Conservation (phyloP, 1,140 invertebrate genomes). For the Protaetia brevitarsis region DNA sequence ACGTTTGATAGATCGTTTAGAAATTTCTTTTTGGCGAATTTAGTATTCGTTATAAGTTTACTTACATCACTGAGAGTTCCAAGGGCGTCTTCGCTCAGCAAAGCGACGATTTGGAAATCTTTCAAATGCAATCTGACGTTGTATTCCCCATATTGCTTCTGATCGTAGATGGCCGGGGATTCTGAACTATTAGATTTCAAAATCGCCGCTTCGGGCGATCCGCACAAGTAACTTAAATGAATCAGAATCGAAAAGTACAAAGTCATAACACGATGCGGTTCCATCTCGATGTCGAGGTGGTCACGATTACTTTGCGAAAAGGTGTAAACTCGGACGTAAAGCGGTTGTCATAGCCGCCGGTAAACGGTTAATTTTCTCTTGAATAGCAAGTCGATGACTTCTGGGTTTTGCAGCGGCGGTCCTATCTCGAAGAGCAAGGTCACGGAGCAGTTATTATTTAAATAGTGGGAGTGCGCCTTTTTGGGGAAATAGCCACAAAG, state of each 20-base stretch:
- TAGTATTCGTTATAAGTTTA: background rate
- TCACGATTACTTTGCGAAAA: background rate
- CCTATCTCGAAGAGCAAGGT: background rate
- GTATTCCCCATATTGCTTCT: slow-evolving; percentile 70
- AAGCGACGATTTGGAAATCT: slow-evolving; percentile 69
- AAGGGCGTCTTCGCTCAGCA: slow-evolving; percentile 55
- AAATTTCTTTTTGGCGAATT: background rate
- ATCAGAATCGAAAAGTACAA: background rate
- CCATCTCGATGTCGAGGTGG: background rate
- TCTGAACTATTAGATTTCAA: background rate
- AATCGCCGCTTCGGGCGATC: background rate
- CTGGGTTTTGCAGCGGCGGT: background rate
- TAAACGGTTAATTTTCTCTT: slow-evolving; percentile 11
- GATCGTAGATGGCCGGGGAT: slow-evolving; percentile 50
- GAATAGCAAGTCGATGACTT: slow-evolving; percentile 19
- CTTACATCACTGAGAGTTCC: slow-evolving; percentile 52
- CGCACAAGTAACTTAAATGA: background rate
- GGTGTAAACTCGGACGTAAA: background rate
- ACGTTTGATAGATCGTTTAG: background rate
- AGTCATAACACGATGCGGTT: background rate
- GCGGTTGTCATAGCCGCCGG: background rate
- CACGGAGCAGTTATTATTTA: slow-evolving; percentile 7
- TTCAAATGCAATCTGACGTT: slow-evolving; percentile 77
- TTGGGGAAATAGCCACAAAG: background rate
- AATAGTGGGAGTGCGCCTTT: background rate